Evolutionary conservation across 2,888 invertebrate genomes (phyloP).

Genomic region (Phaonia tiefii): DNA sequence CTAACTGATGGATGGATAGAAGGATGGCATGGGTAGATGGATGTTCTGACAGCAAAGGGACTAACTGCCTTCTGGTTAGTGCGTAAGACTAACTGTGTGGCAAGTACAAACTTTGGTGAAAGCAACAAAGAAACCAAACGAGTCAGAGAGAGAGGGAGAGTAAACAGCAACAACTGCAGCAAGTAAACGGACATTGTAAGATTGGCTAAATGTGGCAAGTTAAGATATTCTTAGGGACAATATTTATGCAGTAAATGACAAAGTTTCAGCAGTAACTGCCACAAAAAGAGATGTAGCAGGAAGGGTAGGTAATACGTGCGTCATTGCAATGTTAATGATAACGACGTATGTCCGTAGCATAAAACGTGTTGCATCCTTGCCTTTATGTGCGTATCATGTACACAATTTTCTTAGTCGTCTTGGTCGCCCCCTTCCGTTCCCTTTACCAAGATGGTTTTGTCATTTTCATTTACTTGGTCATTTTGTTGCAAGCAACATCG

Average conservation of each 20-base stretch:
- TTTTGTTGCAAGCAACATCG: slow-evolving; percentile 4
- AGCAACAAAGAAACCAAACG: neutral
- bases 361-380: slow-evolving; percentile 62
- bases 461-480: slow-evolving; percentile 58
- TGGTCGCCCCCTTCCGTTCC: neutral
- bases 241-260: slow-evolving; percentile 24
- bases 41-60: neutral
- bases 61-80: neutral
- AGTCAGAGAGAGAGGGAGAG: neutral
- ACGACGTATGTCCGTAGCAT: slow-evolving; percentile 22
- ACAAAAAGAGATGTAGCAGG: neutral
- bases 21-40: neutral
- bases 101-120: slow-evolving; percentile 5
- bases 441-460: slow-evolving; percentile 55
- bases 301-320: slow-evolving; percentile 46
- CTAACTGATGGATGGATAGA: neutral
- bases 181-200: slow-evolving; percentile 4
- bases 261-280: neutral
- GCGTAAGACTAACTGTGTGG: neutral
- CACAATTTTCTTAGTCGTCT: slow-evolving; percentile 15
- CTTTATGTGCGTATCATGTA: slow-evolving; percentile 12
- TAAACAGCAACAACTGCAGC: neutral
- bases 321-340: slow-evolving; percentile 60
- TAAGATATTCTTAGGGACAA: slow-evolving; percentile 34
- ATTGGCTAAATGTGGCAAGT: neutral